Base-by-base conservation (phyloP, 2,888 invertebrate species). In the Ptychoptera contaminata region DNA sequence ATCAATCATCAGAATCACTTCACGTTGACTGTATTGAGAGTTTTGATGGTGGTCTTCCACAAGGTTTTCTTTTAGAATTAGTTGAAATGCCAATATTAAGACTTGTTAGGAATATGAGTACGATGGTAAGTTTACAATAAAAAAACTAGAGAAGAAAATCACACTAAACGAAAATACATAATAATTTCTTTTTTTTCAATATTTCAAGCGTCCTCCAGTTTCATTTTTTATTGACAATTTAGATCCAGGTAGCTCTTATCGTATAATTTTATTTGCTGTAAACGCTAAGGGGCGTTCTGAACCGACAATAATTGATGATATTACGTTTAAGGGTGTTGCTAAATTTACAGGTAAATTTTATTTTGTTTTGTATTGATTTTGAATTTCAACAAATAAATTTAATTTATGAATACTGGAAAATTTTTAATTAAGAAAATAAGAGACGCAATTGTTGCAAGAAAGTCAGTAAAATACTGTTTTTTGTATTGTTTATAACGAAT, bases 271-370 rank as follows among this genome's bases (percentile, higher is more conserved):
- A 52, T 88, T 82, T 59, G 86, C 90, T 4, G 77, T 83, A 56
- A 91, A 91, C 65, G 83, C 83, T 42, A 91, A 90, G 60, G 91
- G 91, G 40, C 70, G 81, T 47, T 87, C 87, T 55, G 87, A 88
- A 53, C 81, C 87, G 31, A 74, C 81, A 44, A 74, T 84, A 46
- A 79, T 88, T 49, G 87, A 87, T 60, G 82, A 85, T 36, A 82
- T 87, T 54, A 84, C 83, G 9, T 74, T 87, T 58, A 83, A 83
- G 59, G 87, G 87, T 52, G 86, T 84, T 55, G 86, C 87, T 46
- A 87, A 87, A 66, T 82, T 76, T 61, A 85, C 86, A 62, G 85
- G 87, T 87, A 60, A 73, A 69, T 62, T 16, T 11, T 46, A 23
- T 23, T 23, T 23, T 23, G 23, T 23, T 23, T 23, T 23, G 7